Evolutionary conservation across 2,888 invertebrate genomes (phyloP), one percentile per base, ranked within the genome.

Genomic region (Leptura quadrifasciata): DNA sequence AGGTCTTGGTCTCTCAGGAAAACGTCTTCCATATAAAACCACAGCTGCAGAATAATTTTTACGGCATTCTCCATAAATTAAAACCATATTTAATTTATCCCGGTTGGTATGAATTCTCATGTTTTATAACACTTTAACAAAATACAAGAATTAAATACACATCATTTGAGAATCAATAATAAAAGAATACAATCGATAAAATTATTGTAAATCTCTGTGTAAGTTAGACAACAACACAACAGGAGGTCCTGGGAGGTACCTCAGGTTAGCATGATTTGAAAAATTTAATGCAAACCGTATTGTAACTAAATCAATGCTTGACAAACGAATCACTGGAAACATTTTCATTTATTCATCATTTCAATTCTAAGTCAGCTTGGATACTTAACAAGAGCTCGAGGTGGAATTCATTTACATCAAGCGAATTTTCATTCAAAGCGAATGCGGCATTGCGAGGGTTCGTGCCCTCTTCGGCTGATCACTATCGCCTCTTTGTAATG

Each of bases 201-300:
- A n/a, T n/a, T n/a, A n/a, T n/a, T n/a, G n/a, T n/a, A n/a, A n/a
- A n/a, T n/a, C 27, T 8, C 27, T 31, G 8, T 6, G 17, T 15
- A 12, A 39, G 10, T 5, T 15, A 47, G 47, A 6, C 47, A 47
- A 47, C 47, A 47, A 12, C 47, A 47, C 4, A 15, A 47, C 1
- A 6, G n/a, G 5, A n/a, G 47, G 12, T 47, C n/a, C n/a, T 4
- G n/a, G n/a, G 5, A n/a, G 47, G 12, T 47, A n/a, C n/a, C n/a
- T n/a, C 15, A 47, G n/a, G 47, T n/a, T 63, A 39, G 63, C 63
- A 39, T 63, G 63, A 12, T 39, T 4, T 63, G 12, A 35, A 61
- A 63, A 35, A 63, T 63, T 63, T 35, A 63, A 63, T 39, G 10
- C 63, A 63, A 63, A 20, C 63, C 63, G 39, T 12, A 39, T 63